A percentile compares a stretch with the other conserved stretches of the same genome.
Evolutionary conservation across 1,140 invertebrate genomes (phyloP).

Genomic region (Drosophila malerkotliana): DNA sequence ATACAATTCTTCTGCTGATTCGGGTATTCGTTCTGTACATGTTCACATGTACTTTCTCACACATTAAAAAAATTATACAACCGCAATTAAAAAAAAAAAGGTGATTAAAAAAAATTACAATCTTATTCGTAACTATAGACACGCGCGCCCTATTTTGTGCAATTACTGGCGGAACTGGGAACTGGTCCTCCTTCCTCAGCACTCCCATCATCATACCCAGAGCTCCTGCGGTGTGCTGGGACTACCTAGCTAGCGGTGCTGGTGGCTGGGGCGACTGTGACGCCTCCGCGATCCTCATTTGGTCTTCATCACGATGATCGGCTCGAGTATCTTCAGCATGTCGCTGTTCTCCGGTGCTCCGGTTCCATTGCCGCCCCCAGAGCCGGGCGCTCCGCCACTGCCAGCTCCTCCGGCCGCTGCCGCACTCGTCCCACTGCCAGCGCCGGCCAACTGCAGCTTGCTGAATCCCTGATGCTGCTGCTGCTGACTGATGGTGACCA

Average conservation of each 20-base stretch:
- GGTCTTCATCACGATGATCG: conserved; percentile 83
- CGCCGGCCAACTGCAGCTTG: conserved; percentile 46
- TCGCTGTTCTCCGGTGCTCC: conserved; percentile 75
- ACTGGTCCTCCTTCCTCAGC: neutral
- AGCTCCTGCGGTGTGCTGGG: neutral
- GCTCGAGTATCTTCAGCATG: conserved; percentile 83
- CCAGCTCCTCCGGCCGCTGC: conserved; percentile 11
- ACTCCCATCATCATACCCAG: neutral
- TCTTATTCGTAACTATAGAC: conserved; percentile 49
- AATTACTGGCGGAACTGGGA: neutral
- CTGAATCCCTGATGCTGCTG: conserved; percentile 54
- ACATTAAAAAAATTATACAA: conserved; percentile 4
- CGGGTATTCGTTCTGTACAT: neutral
- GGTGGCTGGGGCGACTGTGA: conserved; percentile 28
- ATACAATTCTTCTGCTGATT: conserved; percentile 18
- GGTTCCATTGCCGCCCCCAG: conserved; percentile 33
- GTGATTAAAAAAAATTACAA: conserved; percentile 28
- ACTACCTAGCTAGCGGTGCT: conserved; percentile 38
- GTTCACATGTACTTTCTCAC: neutral
- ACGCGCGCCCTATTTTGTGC: conserved; percentile 10
- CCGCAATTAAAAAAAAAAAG: conserved; percentile 16
- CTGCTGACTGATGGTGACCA: conserved; percentile 51
- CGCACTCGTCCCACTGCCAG: neutral
- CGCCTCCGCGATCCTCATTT: conserved; percentile 75
- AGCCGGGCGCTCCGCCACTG: conserved; percentile 15